Percentiles rank a stretch among this genome's conserved stretches.
phyloP scores from a whole-genome alignment of 2,888 invertebrate genomes.

The Diloba caeruleocephala region DNA sequence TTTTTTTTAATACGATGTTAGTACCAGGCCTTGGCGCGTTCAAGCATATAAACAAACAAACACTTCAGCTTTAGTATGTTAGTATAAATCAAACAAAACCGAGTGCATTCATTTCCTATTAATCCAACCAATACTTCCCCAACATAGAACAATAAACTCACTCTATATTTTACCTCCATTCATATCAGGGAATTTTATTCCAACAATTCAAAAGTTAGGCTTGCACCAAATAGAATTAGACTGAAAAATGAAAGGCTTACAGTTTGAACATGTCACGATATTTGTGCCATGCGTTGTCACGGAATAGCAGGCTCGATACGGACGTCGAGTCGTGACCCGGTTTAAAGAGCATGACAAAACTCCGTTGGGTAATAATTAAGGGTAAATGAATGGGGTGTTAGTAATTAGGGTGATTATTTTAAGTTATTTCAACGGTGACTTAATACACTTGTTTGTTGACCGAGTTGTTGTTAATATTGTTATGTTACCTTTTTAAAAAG shows the following conservation, averaged over 20 bases:
- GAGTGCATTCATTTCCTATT: constrained; percentile 19
- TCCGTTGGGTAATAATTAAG: constrained; percentile 33
- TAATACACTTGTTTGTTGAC: constrained; percentile 14
- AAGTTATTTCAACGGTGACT: constrained; percentile 25
- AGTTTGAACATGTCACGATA: constrained; percentile 19
- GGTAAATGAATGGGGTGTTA: constrained; percentile 41
- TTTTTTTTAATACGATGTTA: no score
- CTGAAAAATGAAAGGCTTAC: constrained; percentile 20
- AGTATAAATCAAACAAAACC: not conserved
- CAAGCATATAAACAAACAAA: no score
- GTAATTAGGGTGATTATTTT: constrained; percentile 42
- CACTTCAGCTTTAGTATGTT: no score
- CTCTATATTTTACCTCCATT: constrained; percentile 35
- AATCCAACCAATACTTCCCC: constrained; percentile 6
- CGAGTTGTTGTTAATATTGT: constrained; percentile 13
- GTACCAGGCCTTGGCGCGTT: no score
- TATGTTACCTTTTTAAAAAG: no score
- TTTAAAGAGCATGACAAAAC: constrained; percentile 29
- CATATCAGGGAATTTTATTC: constrained; percentile 45
- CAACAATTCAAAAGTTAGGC: constrained; percentile 34
- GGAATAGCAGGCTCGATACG: constrained; percentile 15
- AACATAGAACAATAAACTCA: constrained; percentile 12
- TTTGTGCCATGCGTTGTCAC: constrained; percentile 27
- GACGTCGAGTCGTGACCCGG: constrained; percentile 23
- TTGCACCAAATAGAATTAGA: constrained; percentile 32